phyloP scores from a whole-genome alignment of 2,797 vertebrate genomes.

The Cryptoprocta ferox region DNA sequence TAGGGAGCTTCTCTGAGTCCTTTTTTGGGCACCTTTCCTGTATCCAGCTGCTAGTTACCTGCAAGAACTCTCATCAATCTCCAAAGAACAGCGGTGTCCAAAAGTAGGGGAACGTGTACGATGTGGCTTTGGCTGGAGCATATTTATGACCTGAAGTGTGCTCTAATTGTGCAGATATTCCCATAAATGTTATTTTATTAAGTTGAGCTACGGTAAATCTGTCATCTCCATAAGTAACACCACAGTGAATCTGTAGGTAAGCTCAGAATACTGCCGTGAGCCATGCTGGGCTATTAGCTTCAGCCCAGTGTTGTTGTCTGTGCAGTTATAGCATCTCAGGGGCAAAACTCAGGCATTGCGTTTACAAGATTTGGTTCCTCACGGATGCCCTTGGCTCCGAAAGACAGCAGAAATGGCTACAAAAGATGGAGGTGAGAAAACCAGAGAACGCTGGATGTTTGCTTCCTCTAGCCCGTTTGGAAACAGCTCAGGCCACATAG shows the following conservation, averaged over 20 bases:
- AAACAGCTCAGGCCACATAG: neutral
- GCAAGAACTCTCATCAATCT: neutral
- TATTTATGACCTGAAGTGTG: conserved; percentile 43
- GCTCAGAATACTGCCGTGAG: neutral
- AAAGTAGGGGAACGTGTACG: rapidly evolving
- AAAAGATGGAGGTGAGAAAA: neutral
- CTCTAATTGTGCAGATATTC: conserved; percentile 50
- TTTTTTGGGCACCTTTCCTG: neutral
- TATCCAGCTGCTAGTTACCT: neutral
- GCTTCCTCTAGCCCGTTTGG: neutral
- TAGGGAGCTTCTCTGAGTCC: neutral
- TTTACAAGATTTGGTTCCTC: neutral
- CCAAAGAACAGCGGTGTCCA: neutral
- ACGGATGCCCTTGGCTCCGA: neutral
- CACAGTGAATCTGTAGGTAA: neutral
- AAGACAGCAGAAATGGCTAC: neutral
- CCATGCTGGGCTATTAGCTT: conserved; percentile 21
- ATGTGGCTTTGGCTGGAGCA: rapidly evolving
- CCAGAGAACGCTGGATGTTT: neutral
- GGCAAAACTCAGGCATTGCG: neutral
- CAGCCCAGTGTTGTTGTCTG: neutral
- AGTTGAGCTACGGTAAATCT: conserved; percentile 70
- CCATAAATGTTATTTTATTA: conserved; percentile 63
- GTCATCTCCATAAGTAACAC: conserved; percentile 55
- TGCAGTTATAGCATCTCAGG: conserved; percentile 15